Conservation (phyloP, 1,140 invertebrate genomes). For the Araneus ventricosus region DNA sequence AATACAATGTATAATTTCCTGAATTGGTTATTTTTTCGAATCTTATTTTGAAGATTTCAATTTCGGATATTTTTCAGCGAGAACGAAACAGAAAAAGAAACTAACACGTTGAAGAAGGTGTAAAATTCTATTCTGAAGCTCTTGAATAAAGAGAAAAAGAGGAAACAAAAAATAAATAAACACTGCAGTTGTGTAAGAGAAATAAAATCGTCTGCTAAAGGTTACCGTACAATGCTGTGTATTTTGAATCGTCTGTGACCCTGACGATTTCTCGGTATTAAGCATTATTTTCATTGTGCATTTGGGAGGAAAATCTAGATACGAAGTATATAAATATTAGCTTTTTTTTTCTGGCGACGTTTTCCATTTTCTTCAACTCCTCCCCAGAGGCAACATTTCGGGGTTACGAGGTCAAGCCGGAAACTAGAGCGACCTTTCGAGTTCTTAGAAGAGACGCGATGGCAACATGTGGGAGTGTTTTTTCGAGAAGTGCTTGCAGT, state of each 20-base stretch:
- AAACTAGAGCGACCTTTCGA: constrained; percentile 27
- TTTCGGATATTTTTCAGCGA: too few species aligned
- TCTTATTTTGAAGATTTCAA: neutral
- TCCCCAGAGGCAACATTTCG: neutral
- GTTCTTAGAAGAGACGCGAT: neutral
- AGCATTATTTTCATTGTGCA: neutral
- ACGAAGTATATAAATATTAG: constrained; percentile 31
- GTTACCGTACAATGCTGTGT: neutral
- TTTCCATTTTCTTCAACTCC: constrained; percentile 6
- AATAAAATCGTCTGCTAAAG: neutral
- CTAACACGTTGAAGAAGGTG: too few species aligned
- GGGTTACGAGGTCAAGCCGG: constrained; percentile 35
- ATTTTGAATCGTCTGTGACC: neutral
- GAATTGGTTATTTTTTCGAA: too few species aligned
- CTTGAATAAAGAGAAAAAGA: neutral
- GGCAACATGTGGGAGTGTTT: constrained; percentile 27
- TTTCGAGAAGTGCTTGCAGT: constrained; percentile 22
- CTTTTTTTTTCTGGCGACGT: neutral
- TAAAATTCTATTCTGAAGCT: too few species aligned
- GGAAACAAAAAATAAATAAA: neutral
- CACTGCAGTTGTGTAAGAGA: neutral
- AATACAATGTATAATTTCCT: too few species aligned
- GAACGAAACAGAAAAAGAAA: too few species aligned
- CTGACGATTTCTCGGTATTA: neutral
- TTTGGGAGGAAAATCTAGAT: neutral